Conservation (phyloP, 2,888 invertebrate genomes). For the Dilophus febrilis region DNA sequence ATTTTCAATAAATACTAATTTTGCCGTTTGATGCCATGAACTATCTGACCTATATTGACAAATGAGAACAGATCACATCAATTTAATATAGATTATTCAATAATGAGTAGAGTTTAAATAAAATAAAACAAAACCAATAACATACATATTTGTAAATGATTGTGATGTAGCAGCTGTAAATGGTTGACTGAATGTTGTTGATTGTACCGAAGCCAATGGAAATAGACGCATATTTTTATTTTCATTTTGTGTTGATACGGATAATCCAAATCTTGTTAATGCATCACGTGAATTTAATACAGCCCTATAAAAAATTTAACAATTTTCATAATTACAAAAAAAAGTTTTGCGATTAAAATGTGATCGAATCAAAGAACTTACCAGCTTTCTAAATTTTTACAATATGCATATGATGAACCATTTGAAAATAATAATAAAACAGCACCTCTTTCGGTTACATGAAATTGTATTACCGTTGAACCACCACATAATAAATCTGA, state of each 20-base stretch:
- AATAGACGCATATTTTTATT: constrained; percentile 22
- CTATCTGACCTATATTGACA: constrained; percentile 18
- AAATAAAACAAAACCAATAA: constrained; percentile 6
- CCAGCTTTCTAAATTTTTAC: constrained; percentile 59
- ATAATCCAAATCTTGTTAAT: constrained; percentile 31
- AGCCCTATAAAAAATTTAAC: constrained; percentile 30
- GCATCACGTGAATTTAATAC: constrained; percentile 37
- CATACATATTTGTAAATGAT: constrained; percentile 14
- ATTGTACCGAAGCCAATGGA: constrained; percentile 26
- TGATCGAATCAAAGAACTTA: constrained; percentile 29
- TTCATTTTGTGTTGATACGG: constrained; percentile 27
- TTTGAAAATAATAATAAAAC: constrained; percentile 73
- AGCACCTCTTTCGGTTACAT: constrained; percentile 49
- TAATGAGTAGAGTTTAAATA: neutral
- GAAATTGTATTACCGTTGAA: constrained; percentile 39
- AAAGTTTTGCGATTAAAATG: too few species aligned
- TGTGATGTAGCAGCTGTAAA: neutral
- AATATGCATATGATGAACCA: constrained; percentile 72
- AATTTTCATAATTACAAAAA: too few species aligned
- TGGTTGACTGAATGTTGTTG: constrained; percentile 17
- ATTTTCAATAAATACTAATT: constrained; percentile 27
- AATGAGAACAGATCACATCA: neutral
- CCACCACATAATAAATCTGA: constrained; percentile 22
- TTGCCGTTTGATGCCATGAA: constrained; percentile 26
- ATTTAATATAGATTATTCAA: neutral